Conservation (phyloP, 2,888 invertebrate genomes). For the Phengaris alcon region DNA sequence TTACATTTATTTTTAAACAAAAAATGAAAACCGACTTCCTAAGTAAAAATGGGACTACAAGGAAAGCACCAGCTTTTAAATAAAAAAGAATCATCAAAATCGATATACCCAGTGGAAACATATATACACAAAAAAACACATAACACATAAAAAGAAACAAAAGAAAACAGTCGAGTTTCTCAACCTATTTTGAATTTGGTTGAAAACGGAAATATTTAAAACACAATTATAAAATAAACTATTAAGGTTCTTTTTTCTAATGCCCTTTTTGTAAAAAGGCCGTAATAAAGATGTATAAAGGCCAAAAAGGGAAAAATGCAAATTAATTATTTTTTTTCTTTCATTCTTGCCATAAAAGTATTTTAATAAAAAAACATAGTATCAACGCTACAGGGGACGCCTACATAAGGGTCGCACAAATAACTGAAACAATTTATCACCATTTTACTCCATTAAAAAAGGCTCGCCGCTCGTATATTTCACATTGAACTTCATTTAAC, state of each 20-base stretch:
- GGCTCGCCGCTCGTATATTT: background rate
- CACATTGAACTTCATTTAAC: conserved; percentile 3
- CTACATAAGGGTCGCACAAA: conserved; percentile 15
- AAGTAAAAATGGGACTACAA: too few relatives aligned
- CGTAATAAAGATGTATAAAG: background rate
- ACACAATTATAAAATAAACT: too few relatives aligned
- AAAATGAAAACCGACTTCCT: too few relatives aligned
- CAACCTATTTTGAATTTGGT: background rate
- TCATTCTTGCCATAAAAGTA: background rate
- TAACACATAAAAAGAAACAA: too few relatives aligned
- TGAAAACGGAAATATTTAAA: background rate
- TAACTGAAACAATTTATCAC: conserved; percentile 21
- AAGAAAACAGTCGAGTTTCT: background rate
- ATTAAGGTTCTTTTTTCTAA: too few relatives aligned
- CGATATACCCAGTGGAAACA: too few relatives aligned
- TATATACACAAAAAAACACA: too few relatives aligned
- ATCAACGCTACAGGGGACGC: conserved; percentile 9
- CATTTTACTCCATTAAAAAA: conserved; percentile 20
- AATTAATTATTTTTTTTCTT: too few relatives aligned
- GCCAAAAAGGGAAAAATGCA: background rate
- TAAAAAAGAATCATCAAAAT: too few relatives aligned
- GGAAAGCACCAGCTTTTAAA: too few relatives aligned
- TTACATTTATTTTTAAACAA: too few relatives aligned
- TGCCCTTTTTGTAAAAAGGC: background rate
- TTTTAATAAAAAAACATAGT: conserved; percentile 18